A percentile compares a stretch with the other conserved stretches of the same genome.
These are phyloP conservation scores for Pegoplata infirma DNA, from an alignment of 2,888 invertebrate genomes.

Conservation along the genomic window DNA sequence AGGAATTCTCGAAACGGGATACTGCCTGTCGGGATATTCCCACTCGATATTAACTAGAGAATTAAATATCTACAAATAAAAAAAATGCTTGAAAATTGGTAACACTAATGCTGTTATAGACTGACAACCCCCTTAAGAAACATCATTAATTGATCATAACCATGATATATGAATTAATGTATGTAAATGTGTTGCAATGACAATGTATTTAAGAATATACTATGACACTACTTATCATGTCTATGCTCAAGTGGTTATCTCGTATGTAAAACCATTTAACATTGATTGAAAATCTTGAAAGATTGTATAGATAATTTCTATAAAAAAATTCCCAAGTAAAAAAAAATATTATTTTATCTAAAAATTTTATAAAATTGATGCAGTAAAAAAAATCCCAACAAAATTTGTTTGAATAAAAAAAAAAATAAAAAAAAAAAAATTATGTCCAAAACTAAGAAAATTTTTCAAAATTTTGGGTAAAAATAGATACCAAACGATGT, in stretches of 20 bases:
- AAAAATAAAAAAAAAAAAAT: not conserved
- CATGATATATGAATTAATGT: slow-evolving; percentile 15
- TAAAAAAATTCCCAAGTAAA: not conserved
- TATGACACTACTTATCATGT: slow-evolving; percentile 6
- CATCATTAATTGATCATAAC: slow-evolving; percentile 18
- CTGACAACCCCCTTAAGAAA: too few relatives aligned
- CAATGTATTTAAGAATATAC: slow-evolving; percentile 43
- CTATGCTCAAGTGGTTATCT: slow-evolving; percentile 5
- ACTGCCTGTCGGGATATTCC: too few relatives aligned
- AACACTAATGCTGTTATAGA: too few relatives aligned
- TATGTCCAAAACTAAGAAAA: too few relatives aligned
- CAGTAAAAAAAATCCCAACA: not conserved
- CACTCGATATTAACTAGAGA: too few relatives aligned
- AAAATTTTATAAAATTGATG: not conserved
- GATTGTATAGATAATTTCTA: not conserved
- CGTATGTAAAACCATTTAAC: not conserved
- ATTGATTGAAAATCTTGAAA: slow-evolving; percentile 1
- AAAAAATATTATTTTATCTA: not conserved
- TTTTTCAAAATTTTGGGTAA: too few relatives aligned
- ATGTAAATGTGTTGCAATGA: slow-evolving; percentile 5
- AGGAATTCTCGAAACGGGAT: too few relatives aligned
- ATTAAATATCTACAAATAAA: too few relatives aligned
- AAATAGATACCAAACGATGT: too few relatives aligned
- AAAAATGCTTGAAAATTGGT: too few relatives aligned
- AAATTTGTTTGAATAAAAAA: not conserved